These are phyloP conservation scores for Channa maculata DNA, from an alignment of 2,113 vertebrate genomes.

Conservation along the genomic window DNA sequence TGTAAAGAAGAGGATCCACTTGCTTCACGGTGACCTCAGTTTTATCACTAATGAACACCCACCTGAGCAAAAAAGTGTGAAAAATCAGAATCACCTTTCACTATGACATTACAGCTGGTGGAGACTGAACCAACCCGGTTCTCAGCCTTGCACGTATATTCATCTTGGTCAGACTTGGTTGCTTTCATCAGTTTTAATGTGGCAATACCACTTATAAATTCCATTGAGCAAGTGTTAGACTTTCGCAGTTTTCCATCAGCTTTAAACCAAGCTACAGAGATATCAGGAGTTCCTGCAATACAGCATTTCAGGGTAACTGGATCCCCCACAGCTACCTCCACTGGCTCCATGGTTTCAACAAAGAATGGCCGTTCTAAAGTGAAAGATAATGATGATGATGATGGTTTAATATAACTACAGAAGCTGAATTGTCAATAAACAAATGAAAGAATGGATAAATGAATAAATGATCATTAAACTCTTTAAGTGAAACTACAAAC, in stretches of 20 bases:
- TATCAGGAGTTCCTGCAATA: constrained; percentile 89
- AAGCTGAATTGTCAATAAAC: constrained; percentile 4
- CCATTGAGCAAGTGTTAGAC: constrained; percentile 87
- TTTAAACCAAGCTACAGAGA: constrained; percentile 91
- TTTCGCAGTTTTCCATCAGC: constrained; percentile 87
- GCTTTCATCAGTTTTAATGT: constrained; percentile 85
- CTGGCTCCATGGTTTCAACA: constrained; percentile 84
- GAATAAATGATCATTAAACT: constrained; percentile 12
- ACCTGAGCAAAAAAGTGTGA: neutral
- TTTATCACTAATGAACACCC: too few species aligned
- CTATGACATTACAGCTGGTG: constrained; percentile 83
- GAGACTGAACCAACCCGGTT: constrained; percentile 87
- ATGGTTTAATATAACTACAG: constrained; percentile 22
- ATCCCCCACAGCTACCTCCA: constrained; percentile 85
- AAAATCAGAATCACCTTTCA: constrained; percentile 81
- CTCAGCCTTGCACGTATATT: constrained; percentile 90
- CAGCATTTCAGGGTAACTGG: constrained; percentile 83
- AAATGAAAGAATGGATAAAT: constrained; percentile 7
- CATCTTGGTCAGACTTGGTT: constrained; percentile 83
- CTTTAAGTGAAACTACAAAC: neutral
- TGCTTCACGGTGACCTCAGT: too few species aligned
- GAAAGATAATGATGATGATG: constrained; percentile 55
- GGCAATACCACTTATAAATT: constrained; percentile 87
- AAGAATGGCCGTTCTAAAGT: constrained; percentile 89
- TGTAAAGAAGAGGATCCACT: too few species aligned